Conservation (phyloP, 2,888 invertebrate species). For the Dicyrtoma fusca region DNA sequence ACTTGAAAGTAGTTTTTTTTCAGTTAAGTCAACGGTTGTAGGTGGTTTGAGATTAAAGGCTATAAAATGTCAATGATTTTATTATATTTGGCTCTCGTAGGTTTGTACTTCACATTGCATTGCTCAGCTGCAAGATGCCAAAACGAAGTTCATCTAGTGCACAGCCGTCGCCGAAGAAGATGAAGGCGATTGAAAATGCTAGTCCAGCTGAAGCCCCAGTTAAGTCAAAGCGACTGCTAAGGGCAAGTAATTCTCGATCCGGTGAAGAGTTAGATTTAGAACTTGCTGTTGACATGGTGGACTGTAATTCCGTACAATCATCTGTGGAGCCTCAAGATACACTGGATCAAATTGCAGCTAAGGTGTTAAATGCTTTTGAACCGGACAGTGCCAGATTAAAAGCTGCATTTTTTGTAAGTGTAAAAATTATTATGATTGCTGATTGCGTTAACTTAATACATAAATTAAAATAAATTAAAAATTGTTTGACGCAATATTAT, state of each 20-base stretch:
- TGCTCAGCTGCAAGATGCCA: constrained; percentile 27
- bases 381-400: background rate
- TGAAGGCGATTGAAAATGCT: constrained; percentile 4
- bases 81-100: too few species aligned
- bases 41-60: too few species aligned
- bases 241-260: background rate
- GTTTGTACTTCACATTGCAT: too few species aligned
- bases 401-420: constrained; percentile 1
- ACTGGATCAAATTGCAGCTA: too few species aligned
- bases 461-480: too few species aligned
- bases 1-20: too few species aligned
- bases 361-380: too few species aligned
- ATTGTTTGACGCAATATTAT: too few species aligned
- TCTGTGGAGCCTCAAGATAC: background rate
- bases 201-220: constrained; percentile 50
- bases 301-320: background rate
- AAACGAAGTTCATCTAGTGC: constrained; percentile 22
- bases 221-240: background rate
- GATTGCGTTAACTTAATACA: too few species aligned
- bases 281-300: background rate
- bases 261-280: background rate
- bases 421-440: too few species aligned
- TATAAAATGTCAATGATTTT: too few species aligned
- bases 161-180: constrained; percentile 18
- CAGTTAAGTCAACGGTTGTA: too few species aligned